Evolutionary conservation across 2,797 vertebrate species (phyloP).

Genomic region (Mus caroli): DNA sequence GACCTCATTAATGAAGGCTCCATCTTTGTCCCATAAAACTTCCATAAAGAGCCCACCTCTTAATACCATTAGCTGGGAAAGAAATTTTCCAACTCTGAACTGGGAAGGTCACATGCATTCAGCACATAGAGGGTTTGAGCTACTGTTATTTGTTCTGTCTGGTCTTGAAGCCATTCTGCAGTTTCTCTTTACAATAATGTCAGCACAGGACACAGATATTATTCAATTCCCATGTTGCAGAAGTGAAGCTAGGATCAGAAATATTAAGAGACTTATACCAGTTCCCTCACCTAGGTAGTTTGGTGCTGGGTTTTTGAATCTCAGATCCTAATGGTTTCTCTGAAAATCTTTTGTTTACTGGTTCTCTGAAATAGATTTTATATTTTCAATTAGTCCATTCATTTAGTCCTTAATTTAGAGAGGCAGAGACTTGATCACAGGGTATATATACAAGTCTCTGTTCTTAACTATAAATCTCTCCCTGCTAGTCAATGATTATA

Average conservation of each 20-base stretch:
- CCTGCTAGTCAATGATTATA: not conserved
- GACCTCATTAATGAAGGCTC: not conserved
- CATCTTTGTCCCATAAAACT: not conserved
- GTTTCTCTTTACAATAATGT: constrained; percentile 5
- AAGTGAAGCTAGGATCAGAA: not conserved
- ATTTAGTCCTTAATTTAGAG: not conserved
- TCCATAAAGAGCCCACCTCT: not conserved
- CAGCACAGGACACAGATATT: not conserved
- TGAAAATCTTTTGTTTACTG: constrained; percentile 4
- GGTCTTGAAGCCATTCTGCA: not conserved
- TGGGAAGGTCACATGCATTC: not conserved
- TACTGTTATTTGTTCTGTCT: not conserved
- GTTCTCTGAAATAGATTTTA: not conserved
- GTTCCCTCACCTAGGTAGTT: not conserved
- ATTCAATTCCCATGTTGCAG: not conserved
- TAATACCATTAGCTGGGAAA: not conserved
- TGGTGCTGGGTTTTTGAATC: not conserved
- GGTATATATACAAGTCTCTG: not conserved
- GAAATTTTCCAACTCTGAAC: not conserved
- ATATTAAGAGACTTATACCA: not conserved
- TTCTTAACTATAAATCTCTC: not conserved
- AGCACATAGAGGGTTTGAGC: not conserved
- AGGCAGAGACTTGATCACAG: not conserved
- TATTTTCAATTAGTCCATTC: not conserved
- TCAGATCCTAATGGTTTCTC: not conserved